Evolutionary conservation across 2,113 vertebrate species (phyloP), one percentile per base, ranked within the genome.

Genomic region (Macroglossus sobrinus): DNA sequence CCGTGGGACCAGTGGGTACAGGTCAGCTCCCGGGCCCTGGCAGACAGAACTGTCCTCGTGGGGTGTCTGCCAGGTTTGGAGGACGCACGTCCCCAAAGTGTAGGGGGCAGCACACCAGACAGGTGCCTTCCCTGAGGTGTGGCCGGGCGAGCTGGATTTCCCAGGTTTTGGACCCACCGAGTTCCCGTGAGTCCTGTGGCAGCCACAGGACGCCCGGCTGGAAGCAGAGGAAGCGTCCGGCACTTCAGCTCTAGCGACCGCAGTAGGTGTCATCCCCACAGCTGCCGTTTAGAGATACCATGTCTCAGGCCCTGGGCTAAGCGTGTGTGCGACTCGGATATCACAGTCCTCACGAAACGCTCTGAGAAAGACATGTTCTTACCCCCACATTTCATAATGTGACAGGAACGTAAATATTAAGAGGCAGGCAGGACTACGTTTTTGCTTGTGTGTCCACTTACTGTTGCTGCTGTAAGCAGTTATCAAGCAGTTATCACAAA

Each of bases 231-330:
- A 18, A 68, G 22, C 35, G 14, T 19, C 50, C 47, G 9, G 53
- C 0, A 2, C 4, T 35, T 30, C 12, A 11, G 0, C 71, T 61
- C 24, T 21, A 47, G 50, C 38, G 4, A 0, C 84, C 75, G 16
- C 11, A 6, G 35, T 43, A 15, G 0, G 35, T 9, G 21, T 24
- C 24, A 16, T 15, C 15, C 63, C 19, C 26, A 16, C 15, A 7
- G 84, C 43, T 50, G 55, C 43, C 43, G 12, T 35, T 26, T 5
- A 35, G 38, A 18, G 50, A 68, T 0, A 3, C 38, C 11, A 7
- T 8, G 28, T 18, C 26, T 64, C 14, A 12, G 84, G n/a, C 9
- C 1, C 74, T 1, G 14, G 30, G 93, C 24, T 11, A 5, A 10
- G 75, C 7, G 8, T 22, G 35, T 85, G 59, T 55, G 35, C 7